Conservation (phyloP, 2,888 invertebrate genomes). For the Merodon equestris region DNA sequence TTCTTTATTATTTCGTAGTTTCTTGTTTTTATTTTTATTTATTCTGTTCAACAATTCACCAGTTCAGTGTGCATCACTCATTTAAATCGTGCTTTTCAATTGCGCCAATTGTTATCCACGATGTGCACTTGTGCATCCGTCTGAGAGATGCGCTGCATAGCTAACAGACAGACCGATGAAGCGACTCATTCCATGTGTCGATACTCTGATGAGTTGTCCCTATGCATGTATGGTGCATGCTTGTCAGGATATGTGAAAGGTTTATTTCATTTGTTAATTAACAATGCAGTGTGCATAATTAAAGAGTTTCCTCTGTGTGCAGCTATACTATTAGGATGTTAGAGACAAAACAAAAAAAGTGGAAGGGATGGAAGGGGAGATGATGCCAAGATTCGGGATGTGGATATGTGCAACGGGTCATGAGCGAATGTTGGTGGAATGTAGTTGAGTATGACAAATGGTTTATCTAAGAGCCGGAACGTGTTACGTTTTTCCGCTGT, state of each 20-base stretch:
- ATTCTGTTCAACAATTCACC: slow-evolving; percentile 50
- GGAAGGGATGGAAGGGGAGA: background rate
- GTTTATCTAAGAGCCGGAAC: background rate
- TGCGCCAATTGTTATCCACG: slow-evolving; percentile 56
- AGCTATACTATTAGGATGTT: slow-evolving; percentile 13
- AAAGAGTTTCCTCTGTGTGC: slow-evolving; percentile 34
- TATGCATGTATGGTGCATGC: background rate
- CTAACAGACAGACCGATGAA: slow-evolving; percentile 16
- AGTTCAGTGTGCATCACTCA: slow-evolving; percentile 50
- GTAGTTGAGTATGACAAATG: background rate
- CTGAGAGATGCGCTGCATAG: slow-evolving; percentile 28
- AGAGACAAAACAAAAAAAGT: slow-evolving; percentile 3
- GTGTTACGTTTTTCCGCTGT: slow-evolving; percentile 3
- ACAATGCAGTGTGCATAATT: slow-evolving; percentile 56
- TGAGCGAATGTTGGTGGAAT: background rate
- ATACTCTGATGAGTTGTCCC: slow-evolving; percentile 37
- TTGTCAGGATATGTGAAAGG: slow-evolving; percentile 12
- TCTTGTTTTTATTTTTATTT: slow-evolving; percentile 29
- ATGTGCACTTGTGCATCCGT: slow-evolving; percentile 62
- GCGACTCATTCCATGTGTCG: slow-evolving; percentile 40
- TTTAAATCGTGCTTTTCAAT: slow-evolving; percentile 65
- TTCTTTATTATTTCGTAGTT: slow-evolving; percentile 27
- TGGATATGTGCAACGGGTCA: background rate
- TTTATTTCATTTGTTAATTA: slow-evolving; percentile 61
- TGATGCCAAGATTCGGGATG: slow-evolving; percentile 37